Evolutionary conservation across 30 jellyfish, hydroid and myxozoan species (phyloP), one percentile per base, ranked within the genome.

Genomic region (Phacellophora camtschatica): DNA sequence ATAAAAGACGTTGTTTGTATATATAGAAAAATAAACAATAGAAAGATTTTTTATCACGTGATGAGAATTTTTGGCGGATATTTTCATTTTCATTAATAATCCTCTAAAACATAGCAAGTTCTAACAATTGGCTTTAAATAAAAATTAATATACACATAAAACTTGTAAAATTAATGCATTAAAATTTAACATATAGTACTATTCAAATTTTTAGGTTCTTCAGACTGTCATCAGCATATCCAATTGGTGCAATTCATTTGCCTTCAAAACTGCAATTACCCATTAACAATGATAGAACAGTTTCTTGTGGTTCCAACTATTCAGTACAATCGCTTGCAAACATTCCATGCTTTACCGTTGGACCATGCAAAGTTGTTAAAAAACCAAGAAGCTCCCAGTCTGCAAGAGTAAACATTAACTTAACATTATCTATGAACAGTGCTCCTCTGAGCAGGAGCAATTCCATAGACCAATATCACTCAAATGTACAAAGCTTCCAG

Each of bases 141-240:
- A 29, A 5, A 25, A 49, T 15, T 49, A 3, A 15, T 15, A 12
- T 49, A 5, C 22, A 29, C 64, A 49, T 15, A 49, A 49, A 25
- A 5, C 22, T 3, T 3, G 29, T 15, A 12, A 5, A 15, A 25
- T 5, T 49, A 12, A 29, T 49, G n/a, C n/a, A 6, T 15, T 49
- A 25, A 15, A 3, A 12, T 49, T 6, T 30, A 12, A 41, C 13
- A 41, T 10, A 8, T 41, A 41, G 55, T 41, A 10, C 16, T 41
- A 10, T 41, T 8, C 16, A 16, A 41, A 8, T 59, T 61, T 61
- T 30, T 25, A 61, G 74, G 49, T 61, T 24, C 19, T 25, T 61
- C 51, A 61, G 74, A n/a, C 28, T 61, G 25, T 61, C 74, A 30
- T 61, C 74, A 24, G 74, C 74, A 5, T 61, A 28, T 11, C 74